phyloP scores from a whole-genome alignment of 1,140 invertebrate species.

The Ylistrum balloti region DNA sequence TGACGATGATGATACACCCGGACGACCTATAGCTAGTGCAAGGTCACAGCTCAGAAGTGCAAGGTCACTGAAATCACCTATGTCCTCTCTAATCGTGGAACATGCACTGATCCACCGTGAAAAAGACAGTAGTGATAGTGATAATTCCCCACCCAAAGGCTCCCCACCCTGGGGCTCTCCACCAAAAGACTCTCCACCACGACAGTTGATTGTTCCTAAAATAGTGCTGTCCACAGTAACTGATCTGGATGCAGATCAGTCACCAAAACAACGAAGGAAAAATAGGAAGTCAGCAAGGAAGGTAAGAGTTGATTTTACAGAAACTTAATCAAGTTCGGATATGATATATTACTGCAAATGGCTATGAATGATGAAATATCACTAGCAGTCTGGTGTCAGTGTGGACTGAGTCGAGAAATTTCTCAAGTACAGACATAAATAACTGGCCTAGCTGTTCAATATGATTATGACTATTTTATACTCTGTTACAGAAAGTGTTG shows the following conservation, averaged over 20 bases:
- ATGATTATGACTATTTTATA: too few relatives aligned
- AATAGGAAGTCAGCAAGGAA: conserved; percentile 23
- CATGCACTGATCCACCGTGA: neutral
- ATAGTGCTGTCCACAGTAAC: neutral
- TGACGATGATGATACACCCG: neutral
- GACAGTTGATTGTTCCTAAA: conserved; percentile 26
- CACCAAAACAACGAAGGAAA: conserved; percentile 36
- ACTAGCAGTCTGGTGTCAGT: too few relatives aligned
- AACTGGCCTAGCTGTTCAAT: too few relatives aligned
- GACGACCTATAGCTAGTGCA: conserved; percentile 16
- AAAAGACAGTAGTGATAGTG: conserved; percentile 38
- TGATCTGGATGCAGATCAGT: neutral
- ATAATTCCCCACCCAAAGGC: neutral
- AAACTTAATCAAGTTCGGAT: too few relatives aligned
- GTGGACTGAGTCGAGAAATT: too few relatives aligned
- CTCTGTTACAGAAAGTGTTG: neutral
- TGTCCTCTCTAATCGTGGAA: neutral
- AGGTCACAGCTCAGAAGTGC: neutral
- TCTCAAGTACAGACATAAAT: too few relatives aligned
- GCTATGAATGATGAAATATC: too few relatives aligned
- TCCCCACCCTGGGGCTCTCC: neutral
- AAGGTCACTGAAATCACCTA: conserved; percentile 13
- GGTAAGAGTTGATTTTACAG: neutral
- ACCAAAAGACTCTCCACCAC: neutral
- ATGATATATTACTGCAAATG: too few relatives aligned